Evolutionary conservation across 1,140 invertebrate genomes (phyloP), one percentile per base, ranked within the genome.

Genomic region (Sitophilus oryzae): DNA sequence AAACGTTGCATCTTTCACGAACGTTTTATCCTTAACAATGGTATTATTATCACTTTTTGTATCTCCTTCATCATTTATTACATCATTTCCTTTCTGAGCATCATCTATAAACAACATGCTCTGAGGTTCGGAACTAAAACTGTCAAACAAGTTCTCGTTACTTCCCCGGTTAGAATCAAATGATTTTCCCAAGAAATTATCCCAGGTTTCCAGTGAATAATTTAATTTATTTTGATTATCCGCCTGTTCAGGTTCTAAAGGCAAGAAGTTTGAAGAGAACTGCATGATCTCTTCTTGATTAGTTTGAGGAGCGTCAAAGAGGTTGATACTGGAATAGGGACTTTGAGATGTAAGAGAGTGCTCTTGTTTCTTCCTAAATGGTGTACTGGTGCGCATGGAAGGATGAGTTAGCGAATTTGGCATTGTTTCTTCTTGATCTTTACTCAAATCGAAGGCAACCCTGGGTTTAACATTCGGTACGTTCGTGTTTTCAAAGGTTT

Each of bases 131-230:
- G 66, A 63, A 35, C 60, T 61, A 51, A 71, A 70, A 55, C 66
- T 67, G 49, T 68, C 68, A 58, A 71, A 72, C 35, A 63, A 45
- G 38, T 64, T 58, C n/a, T 66, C 62, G 5, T 62, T 50, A 14
- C 36, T 44, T 36, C 47, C 43, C 19, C 40, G 42, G 38, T 59
- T 60, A 22, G 62, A 64, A 50, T 71, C 66, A 10, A 73, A 65
- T 19, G 67, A 66, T 41, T 62, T 64, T 40, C 67, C 66, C 16
- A 73, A 56, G 48, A 73, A 73, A 44, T 67, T 69, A 59, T 73
- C 70, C 71, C 71, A 73, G 6, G 70, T 73, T 53, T 73, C 71
- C 19, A 73, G 49, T 0, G 71, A 73, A 62, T 71, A 73, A 52
- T 66, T 62, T n/a, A 60, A 40, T 46, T 60, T 58, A 38, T 57